Percentiles rank a stretch among this genome's conserved stretches.
Evolutionary conservation across 2,113 vertebrate species (phyloP).

Genomic region (Vombatus ursinus): DNA sequence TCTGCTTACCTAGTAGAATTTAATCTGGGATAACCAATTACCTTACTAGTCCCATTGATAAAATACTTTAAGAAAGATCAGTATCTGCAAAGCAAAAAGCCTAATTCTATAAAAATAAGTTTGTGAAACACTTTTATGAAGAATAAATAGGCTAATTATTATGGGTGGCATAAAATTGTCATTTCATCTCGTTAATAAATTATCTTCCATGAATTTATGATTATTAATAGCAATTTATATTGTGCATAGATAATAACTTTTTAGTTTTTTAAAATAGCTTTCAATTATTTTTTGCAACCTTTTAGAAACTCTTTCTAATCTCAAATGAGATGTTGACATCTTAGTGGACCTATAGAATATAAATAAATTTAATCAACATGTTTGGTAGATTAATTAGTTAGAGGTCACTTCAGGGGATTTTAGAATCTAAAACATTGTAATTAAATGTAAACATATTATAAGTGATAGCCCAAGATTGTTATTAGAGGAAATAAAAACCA

Average conservation of each 20-base stretch:
- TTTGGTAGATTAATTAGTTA: constrained; percentile 67
- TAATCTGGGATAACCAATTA: no score
- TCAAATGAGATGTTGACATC: constrained; percentile 5
- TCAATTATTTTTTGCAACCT: background rate
- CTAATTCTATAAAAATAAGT: background rate
- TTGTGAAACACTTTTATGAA: background rate
- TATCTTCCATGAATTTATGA: constrained; percentile 5
- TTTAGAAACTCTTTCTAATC: constrained; percentile 29
- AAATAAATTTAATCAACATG: constrained; percentile 74
- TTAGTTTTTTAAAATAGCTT: constrained; percentile 25
- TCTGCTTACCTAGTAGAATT: no score
- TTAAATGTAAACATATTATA: constrained; percentile 53
- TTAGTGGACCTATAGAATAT: constrained; percentile 10
- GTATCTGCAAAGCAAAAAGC: no score
- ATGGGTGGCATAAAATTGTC: background rate
- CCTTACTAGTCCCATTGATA: no score
- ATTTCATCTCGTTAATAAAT: background rate
- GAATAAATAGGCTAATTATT: background rate
- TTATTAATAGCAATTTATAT: constrained; percentile 2
- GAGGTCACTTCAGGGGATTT: constrained; percentile 62
- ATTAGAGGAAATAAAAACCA: constrained; percentile 62
- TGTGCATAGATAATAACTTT: background rate
- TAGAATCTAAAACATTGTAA: constrained; percentile 54
- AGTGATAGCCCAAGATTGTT: constrained; percentile 60
- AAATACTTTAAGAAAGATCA: no score